Percentiles rank a stretch among this genome's conserved stretches.
Conservation (phyloP, 2,888 invertebrate genomes). For the Hoplodrina blanda region DNA sequence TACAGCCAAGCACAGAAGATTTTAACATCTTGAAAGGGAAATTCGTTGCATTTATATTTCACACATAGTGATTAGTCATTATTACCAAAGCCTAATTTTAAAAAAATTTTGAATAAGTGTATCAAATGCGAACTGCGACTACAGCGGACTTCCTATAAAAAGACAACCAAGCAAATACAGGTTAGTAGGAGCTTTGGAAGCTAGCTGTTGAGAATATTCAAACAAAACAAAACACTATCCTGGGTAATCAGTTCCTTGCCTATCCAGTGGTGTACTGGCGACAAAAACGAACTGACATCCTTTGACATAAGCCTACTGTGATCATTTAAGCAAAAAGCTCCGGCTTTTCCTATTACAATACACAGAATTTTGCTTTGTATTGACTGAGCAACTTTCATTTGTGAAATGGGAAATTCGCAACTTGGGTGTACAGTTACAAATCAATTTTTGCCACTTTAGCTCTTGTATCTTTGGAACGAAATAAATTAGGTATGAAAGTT, state of each 20-base stretch:
- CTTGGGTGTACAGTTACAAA: neutral
- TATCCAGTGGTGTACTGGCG: neutral
- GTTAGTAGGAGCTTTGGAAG: neutral
- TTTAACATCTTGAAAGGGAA: no score
- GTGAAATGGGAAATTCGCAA: neutral
- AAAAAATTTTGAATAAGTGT: no score
- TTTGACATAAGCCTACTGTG: neutral
- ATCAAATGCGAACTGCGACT: no score
- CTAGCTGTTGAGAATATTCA: constrained; percentile 5
- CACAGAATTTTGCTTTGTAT: neutral
- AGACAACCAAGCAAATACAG: neutral
- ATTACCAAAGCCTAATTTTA: no score
- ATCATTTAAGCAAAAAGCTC: constrained; percentile 15
- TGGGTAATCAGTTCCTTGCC: neutral
- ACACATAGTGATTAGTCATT: no score
- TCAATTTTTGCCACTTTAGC: neutral
- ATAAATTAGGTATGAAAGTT: neutral
- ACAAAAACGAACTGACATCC: constrained; percentile 22
- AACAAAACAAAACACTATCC: neutral
- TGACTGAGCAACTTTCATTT: neutral
- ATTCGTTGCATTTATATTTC: no score
- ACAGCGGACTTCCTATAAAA: neutral
- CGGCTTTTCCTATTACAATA: neutral
- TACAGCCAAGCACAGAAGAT: no score
- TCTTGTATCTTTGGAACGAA: neutral